Evolutionary conservation across 1,140 invertebrate genomes (phyloP).

Genomic region (Drosophila tsacasi): DNA sequence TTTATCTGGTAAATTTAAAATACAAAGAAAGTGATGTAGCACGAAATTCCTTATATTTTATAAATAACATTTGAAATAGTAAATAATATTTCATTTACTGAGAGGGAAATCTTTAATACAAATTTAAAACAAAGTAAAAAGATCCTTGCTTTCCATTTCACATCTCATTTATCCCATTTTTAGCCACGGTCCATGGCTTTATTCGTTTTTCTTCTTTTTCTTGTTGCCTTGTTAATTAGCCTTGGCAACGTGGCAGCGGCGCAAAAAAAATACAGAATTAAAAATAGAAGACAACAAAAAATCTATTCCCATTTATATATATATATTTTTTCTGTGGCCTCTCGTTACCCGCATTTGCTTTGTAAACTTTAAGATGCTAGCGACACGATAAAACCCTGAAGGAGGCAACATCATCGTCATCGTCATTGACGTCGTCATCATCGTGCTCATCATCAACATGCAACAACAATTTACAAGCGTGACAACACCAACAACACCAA

Average conservation of each 20-base stretch:
- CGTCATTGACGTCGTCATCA: conserved; percentile 31
- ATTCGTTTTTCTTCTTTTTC: neutral
- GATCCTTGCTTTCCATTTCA: neutral
- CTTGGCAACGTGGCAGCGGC: conserved; percentile 39
- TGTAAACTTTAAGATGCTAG: conserved; percentile 69
- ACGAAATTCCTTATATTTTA: no score
- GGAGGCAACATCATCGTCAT: conserved; percentile 51
- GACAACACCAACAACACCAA: conserved; percentile 41
- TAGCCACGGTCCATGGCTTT: conserved; percentile 6
- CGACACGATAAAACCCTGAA: conserved; percentile 58
- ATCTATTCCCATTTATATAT: conserved; percentile 44
- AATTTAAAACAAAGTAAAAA: no score
- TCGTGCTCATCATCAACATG: conserved; percentile 33
- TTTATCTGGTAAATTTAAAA: neutral
- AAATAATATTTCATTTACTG: neutral
- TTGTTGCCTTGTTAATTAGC: conserved; percentile 65
- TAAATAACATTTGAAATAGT: neutral
- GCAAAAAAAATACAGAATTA: neutral
- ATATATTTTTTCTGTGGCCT: conserved; percentile 10
- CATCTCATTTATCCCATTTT: conserved; percentile 2
- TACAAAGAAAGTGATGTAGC: neutral
- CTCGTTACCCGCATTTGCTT: conserved; percentile 62
- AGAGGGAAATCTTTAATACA: neutral
- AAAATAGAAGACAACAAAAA: conserved; percentile 26
- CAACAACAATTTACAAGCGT: conserved; percentile 73